phyloP scores from a whole-genome alignment of 2,888 invertebrate genomes.

The Clitarchus hookeri region DNA sequence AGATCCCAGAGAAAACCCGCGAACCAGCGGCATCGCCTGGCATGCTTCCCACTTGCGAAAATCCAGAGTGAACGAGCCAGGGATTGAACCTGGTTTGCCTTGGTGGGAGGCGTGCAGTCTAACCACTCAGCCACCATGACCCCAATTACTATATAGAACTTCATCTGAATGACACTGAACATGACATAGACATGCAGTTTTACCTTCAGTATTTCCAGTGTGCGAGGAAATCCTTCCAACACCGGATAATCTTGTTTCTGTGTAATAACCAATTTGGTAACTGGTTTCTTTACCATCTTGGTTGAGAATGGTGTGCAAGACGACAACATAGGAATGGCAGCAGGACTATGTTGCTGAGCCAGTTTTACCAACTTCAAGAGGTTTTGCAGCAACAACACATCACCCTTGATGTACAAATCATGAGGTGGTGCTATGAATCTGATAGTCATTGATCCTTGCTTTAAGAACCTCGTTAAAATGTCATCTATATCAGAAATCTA shows the following conservation, averaged over 20 bases:
- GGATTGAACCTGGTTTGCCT: too few relatives aligned
- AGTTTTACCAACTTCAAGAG: neutral
- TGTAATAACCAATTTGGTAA: neutral
- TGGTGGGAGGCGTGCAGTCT: too few relatives aligned
- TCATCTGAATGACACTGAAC: too few relatives aligned
- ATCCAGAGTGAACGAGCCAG: too few relatives aligned
- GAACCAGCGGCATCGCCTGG: too few relatives aligned
- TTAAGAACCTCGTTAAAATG: neutral
- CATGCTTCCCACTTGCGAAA: too few relatives aligned
- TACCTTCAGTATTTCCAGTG: neutral
- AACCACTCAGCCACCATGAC: too few relatives aligned
- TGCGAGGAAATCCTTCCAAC: neutral
- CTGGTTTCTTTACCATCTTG: neutral
- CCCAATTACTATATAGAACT: too few relatives aligned
- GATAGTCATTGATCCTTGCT: neutral
- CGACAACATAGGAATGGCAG: neutral
- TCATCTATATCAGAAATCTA: neutral
- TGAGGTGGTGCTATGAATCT: neutral
- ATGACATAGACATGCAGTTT: neutral
- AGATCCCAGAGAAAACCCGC: too few relatives aligned
- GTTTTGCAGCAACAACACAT: neutral
- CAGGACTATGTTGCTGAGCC: neutral
- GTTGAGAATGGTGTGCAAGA: neutral
- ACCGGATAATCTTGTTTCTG: neutral
- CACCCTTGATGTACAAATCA: constrained; percentile 7